Conservation (phyloP, 2,888 invertebrate genomes). For the Elmis aenea region DNA sequence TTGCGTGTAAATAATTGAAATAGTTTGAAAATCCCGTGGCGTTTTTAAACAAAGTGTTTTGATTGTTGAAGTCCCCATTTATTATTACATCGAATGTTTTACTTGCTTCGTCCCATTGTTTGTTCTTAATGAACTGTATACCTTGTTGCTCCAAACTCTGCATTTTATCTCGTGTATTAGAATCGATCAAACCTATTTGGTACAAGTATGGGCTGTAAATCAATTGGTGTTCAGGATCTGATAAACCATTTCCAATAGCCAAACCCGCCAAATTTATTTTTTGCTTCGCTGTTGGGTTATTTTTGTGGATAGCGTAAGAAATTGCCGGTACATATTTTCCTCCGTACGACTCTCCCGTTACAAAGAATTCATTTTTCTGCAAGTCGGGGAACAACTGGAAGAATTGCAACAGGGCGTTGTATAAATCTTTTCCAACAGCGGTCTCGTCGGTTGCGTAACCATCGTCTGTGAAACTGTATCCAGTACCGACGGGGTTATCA, state of each 20-base stretch:
- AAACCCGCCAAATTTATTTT: slow-evolving; percentile 69
- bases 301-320: slow-evolving; percentile 66
- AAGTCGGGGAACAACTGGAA: slow-evolving; percentile 77
- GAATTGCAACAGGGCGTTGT: slow-evolving; percentile 73
- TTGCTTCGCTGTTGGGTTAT: slow-evolving; percentile 52
- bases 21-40: slow-evolving; percentile 72
- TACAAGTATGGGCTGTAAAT: slow-evolving; percentile 75
- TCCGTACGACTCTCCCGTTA: slow-evolving; percentile 86
- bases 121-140: slow-evolving; percentile 55
- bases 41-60: slow-evolving; percentile 62
- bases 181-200: slow-evolving; percentile 68
- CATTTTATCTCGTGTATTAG: slow-evolving; percentile 57
- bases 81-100: slow-evolving; percentile 66
- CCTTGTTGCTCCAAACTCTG: slow-evolving; percentile 57
- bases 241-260: slow-evolving; percentile 75
- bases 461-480: slow-evolving; percentile 83
- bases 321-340: slow-evolving; percentile 78
- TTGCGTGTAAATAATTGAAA: slow-evolving; percentile 65
- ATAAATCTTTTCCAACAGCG: slow-evolving; percentile 75
- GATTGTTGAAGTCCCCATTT: slow-evolving; percentile 60
- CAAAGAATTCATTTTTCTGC: slow-evolving; percentile 71
- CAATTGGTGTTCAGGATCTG: slow-evolving; percentile 73
- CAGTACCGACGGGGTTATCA: slow-evolving; percentile 90
- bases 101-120: slow-evolving; percentile 66
- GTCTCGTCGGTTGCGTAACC: slow-evolving; percentile 78